Percentiles rank a stretch among this genome's conserved stretches.
Conservation (phyloP, 2,888 invertebrate genomes). For the Calephelis perditalis region DNA sequence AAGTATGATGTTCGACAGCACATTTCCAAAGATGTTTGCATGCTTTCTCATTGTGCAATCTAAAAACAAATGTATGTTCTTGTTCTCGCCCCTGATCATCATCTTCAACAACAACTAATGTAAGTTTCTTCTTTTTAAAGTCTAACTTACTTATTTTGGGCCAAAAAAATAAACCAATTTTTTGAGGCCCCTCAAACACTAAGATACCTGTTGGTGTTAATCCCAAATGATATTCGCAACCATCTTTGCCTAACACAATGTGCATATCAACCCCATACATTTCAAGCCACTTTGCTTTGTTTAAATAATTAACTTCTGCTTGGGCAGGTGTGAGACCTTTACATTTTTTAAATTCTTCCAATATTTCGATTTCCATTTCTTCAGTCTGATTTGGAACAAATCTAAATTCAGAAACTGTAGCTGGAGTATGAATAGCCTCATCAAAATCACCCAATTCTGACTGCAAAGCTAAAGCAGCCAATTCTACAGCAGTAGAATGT, state of each 20-base stretch:
- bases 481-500: slow-evolving; percentile 90
- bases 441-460: slow-evolving; percentile 99
- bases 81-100: slow-evolving; percentile 98
- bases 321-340: slow-evolving; percentile 95
- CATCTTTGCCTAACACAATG: slow-evolving; percentile 96
- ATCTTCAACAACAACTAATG: slow-evolving; percentile 98
- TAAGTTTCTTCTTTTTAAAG: slow-evolving; percentile 98
- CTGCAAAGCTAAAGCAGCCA: slow-evolving; percentile 95
- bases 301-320: slow-evolving; percentile 95
- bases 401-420: slow-evolving; percentile 97
- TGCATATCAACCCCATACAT: slow-evolving; percentile 99
- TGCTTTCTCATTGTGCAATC: slow-evolving; percentile 96
- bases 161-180: slow-evolving; percentile 99
- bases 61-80: slow-evolving; percentile 99
- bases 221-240: slow-evolving; percentile 96
- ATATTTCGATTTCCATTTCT: slow-evolving; percentile 95
- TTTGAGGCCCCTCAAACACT: slow-evolving; percentile 96
- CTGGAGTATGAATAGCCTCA: slow-evolving; percentile 93
- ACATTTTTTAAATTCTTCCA: slow-evolving; percentile 93
- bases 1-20: slow-evolving; percentile 99
- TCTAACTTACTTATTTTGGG: slow-evolving; percentile 98
- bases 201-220: slow-evolving; percentile 98
- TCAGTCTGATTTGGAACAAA: slow-evolving; percentile 98
- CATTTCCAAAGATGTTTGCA: slow-evolving; percentile 99
- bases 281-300: slow-evolving; percentile 98